A percentile compares a stretch with the other conserved stretches of the same genome.
These are phyloP conservation scores for Erebia epiphron DNA, from an alignment of 2,888 invertebrate species.

Conservation along the genomic window DNA sequence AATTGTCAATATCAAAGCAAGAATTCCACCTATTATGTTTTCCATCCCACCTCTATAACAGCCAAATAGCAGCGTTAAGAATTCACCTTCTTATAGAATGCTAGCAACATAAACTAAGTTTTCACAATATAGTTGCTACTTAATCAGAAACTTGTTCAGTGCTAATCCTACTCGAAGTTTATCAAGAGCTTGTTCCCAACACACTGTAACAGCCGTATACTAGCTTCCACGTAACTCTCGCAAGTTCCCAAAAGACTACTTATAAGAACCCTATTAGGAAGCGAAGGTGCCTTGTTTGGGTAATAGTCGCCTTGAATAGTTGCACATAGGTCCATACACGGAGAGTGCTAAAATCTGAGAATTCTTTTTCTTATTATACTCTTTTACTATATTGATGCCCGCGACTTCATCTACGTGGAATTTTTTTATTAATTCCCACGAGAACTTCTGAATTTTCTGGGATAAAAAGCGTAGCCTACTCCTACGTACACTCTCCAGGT, in stretches of 20 bases:
- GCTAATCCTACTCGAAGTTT: conserved; percentile 23
- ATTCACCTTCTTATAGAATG: conserved; percentile 4
- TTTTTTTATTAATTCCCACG: no score
- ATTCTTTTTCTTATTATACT: no score
- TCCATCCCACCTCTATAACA: not conserved
- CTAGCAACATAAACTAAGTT: conserved; percentile 12
- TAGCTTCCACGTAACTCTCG: conserved; percentile 9
- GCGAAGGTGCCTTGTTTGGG: not conserved
- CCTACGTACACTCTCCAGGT: no score
- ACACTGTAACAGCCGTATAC: conserved; percentile 11
- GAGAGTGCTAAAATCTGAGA: no score
- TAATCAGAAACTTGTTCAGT: conserved; percentile 24
- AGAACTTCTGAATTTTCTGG: no score
- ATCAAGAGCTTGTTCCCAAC: conserved; percentile 20
- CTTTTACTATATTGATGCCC: no score
- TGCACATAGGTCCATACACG: no score
- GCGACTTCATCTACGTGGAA: no score
- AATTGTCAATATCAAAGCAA: not conserved
- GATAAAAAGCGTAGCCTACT: no score
- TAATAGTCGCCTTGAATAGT: not conserved
- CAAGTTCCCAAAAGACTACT: conserved; percentile 20
- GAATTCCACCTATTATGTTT: no score
- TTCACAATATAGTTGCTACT: conserved; percentile 17
- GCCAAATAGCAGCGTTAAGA: not conserved
- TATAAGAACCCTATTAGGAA: conserved; percentile 9